A percentile compares a stretch with the other conserved stretches of the same genome.
These are phyloP conservation scores for Doris montereyensis DNA, from an alignment of 2,888 invertebrate genomes.

Conservation along the genomic window DNA sequence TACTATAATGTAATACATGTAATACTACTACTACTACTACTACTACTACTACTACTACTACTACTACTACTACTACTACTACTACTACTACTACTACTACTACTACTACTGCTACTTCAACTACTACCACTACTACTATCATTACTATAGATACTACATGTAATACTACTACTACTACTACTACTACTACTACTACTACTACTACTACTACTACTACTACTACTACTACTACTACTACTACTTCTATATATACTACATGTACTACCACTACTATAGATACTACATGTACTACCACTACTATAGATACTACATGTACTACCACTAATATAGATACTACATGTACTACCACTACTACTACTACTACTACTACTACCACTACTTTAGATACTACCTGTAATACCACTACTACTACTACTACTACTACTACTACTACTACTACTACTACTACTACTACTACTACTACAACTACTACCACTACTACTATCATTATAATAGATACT, in stretches of 20 bases:
- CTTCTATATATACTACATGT: neutral
- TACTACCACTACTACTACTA: no score
- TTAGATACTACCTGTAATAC: neutral
- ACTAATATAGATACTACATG: no score
- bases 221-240: neutral
- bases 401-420: constrained; percentile 22
- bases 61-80: constrained; percentile 20
- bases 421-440: constrained; percentile 14
- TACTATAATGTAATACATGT: no score
- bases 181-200: neutral
- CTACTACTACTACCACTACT: neutral
- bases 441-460: constrained; percentile 15
- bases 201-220: neutral
- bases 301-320: no score
- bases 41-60: constrained; percentile 29
- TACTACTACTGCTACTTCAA: no score
- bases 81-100: neutral
- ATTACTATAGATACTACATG: no score
- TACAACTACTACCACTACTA: constrained; percentile 2
- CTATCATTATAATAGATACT: neutral
- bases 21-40: neutral
- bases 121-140: no score
- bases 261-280: no score
- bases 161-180: no score
- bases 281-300: no score